Evolutionary conservation across 2,113 vertebrate genomes (phyloP), one percentile per base, ranked within the genome.

Genomic region (Elgaria multicarinata): DNA sequence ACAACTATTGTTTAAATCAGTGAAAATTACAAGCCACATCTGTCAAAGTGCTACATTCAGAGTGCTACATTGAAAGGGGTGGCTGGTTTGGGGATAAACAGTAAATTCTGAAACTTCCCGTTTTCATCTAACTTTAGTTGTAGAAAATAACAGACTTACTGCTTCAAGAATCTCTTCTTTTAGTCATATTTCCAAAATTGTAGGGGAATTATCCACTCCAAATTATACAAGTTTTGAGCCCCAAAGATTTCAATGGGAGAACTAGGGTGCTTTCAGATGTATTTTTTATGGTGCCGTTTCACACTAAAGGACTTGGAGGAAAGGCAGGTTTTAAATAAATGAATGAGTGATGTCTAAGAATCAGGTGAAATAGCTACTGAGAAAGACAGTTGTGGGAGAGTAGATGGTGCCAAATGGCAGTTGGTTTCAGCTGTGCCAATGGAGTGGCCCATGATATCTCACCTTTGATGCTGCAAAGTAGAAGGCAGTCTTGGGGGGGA

Each of bases 11-110:
- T 82, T 90, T 93, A 95, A 95, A 87, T 67, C 89, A 92, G 67
- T 92, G 80, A 85, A 95, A 94, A 87, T 5, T 87, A 90, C 79
- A 94, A 53, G 89, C 62, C 50, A 89, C 90, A 90, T 95, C 77
- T 94, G 87, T 96, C 91, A 94, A 90, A 90, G 55, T 89, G 86
- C 90, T 76, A 22, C 66, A 28, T 74, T 86, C 33, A 78, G 33
- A 36, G 22, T 9, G 4, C 39, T 76, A 26, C 42, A 44, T 84
- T 91, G 53, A 71, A 89, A 10, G 85, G 78, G 83, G 58, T 91
- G 44, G 7, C 31, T 69, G 58, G 44, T 87, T 87, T 81, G 88
- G 74, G 79, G 10, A 92, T 83, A 87, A 1, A 22, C 8, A 13
- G 8, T 9, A 92, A 64, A 36, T n/a, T 92, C 91, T 82, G 89